A percentile compares a stretch with the other conserved stretches of the same genome.
phyloP scores from a whole-genome alignment of 1,140 invertebrate species.

The Aricia agestis region DNA sequence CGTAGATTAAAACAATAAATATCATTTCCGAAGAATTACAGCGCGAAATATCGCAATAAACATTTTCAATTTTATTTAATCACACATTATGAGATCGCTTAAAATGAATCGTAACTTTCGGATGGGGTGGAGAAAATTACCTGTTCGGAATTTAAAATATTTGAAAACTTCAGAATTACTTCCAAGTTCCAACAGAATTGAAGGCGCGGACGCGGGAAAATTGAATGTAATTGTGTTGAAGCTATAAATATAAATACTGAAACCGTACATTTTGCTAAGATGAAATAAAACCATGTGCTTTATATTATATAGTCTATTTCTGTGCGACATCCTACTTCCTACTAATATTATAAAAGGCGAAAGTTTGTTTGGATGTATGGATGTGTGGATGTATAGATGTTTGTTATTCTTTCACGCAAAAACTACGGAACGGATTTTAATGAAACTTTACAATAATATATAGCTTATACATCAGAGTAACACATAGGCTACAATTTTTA shows the following conservation, averaged over 20 bases:
- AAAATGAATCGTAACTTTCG: neutral
- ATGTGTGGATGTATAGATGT: too few relatives aligned
- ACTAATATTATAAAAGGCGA: too few relatives aligned
- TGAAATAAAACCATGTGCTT: too few relatives aligned
- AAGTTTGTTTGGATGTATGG: too few relatives aligned
- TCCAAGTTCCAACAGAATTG: neutral
- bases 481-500: too few relatives aligned
- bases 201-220: neutral
- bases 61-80: neutral
- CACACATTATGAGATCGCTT: neutral
- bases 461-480: too few relatives aligned
- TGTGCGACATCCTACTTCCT: too few relatives aligned
- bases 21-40: neutral
- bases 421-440: too few relatives aligned
- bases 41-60: neutral
- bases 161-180: neutral
- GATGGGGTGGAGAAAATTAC: neutral
- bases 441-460: too few relatives aligned
- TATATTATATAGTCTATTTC: too few relatives aligned
- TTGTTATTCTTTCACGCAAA: too few relatives aligned
- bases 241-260: neutral
- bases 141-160: slow-evolving; percentile 4
- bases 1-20: neutral
- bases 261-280: too few relatives aligned
- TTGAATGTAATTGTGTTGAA: neutral